These are phyloP conservation scores for Drosophila pectinifera DNA, from an alignment of 1,140 invertebrate species.

Conservation along the genomic window DNA sequence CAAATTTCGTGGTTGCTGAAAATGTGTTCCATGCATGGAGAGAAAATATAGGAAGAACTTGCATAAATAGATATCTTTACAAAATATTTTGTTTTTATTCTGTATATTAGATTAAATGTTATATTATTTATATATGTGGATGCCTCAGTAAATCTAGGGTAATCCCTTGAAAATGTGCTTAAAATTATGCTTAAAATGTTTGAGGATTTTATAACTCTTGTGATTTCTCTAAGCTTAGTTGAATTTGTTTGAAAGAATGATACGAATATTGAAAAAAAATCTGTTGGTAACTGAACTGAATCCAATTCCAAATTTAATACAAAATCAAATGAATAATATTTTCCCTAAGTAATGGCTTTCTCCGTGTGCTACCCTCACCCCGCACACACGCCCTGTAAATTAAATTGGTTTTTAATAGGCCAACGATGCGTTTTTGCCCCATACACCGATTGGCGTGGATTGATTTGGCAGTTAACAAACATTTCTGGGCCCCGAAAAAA, in stretches of 20 bases:
- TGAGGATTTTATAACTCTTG: not conserved
- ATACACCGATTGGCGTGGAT: slow-evolving; percentile 50
- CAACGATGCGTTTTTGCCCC: slow-evolving; percentile 45
- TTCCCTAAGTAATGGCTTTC: not conserved
- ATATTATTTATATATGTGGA: not conserved
- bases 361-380: slow-evolving; percentile 8
- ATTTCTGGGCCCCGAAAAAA: slow-evolving; percentile 11
- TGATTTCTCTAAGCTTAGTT: not conserved
- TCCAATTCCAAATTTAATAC: not conserved
- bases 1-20: slow-evolving; percentile 61
- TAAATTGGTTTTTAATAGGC: slow-evolving; percentile 76
- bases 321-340: not conserved
- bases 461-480: slow-evolving; percentile 73
- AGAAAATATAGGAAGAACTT: not conserved
- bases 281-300: no score
- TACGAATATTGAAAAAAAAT: no score
- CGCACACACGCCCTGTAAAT: slow-evolving; percentile 38
- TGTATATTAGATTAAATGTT: not conserved
- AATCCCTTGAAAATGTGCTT: no score
- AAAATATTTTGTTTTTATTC: no score
- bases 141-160: no score
- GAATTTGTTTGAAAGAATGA: no score
- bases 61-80: no score
- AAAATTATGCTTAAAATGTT: not conserved
- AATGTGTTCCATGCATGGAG: slow-evolving; percentile 36